These are phyloP conservation scores for Myotis pilosus DNA, from an alignment of 2,797 vertebrate genomes.

Conservation along the genomic window DNA sequence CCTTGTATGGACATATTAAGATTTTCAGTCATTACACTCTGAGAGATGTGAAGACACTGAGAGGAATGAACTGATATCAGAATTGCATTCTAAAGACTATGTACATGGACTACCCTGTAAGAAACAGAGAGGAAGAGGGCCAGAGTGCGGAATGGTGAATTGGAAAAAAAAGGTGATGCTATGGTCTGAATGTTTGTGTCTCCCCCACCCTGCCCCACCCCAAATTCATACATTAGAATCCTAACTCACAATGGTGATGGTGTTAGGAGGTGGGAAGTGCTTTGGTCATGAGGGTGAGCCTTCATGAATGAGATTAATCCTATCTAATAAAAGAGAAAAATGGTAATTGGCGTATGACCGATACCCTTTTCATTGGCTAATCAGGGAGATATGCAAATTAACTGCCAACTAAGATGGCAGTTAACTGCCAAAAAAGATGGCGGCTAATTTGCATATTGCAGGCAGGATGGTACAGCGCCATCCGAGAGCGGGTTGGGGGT, in stretches of 20 bases:
- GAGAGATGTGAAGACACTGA: not conserved
- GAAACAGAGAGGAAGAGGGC: not conserved
- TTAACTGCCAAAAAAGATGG: too few relatives aligned
- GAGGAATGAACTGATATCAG: not conserved
- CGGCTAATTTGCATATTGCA: too few relatives aligned
- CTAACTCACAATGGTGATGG: not conserved
- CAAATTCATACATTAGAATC: not conserved
- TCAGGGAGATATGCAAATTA: too few relatives aligned
- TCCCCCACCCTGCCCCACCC: fast-evolving
- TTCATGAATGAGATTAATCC: not conserved
- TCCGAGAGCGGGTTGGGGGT: too few relatives aligned
- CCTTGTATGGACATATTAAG: not conserved
- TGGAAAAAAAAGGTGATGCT: not conserved
- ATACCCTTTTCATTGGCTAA: too few relatives aligned
- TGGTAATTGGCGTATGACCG: too few relatives aligned
- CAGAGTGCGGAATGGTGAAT: not conserved
- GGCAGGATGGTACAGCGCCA: too few relatives aligned
- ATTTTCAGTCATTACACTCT: not conserved
- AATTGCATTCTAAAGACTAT: not conserved
- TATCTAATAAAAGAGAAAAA: too few relatives aligned
- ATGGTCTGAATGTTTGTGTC: not conserved
- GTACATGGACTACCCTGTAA: not conserved
- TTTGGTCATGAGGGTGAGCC: not conserved
- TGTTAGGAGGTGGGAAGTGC: not conserved
- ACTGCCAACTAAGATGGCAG: too few relatives aligned